Base-by-base conservation (phyloP, 2,888 invertebrate genomes). In the Melikaiella ostensackeni region DNA sequence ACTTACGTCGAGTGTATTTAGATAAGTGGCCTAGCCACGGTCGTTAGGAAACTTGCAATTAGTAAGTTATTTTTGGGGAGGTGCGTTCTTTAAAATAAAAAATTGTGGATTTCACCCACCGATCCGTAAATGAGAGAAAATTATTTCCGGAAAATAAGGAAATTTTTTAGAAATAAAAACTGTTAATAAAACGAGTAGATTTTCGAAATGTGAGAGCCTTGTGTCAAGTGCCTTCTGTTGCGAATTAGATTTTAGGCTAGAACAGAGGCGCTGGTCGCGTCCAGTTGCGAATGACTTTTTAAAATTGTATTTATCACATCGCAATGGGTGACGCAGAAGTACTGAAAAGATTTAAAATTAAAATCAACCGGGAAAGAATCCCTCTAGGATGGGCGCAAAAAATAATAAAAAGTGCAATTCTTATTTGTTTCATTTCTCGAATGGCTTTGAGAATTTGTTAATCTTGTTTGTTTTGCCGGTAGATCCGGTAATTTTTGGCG, bases 191-290 rank as follows among this genome's bases (percentile, higher is more conserved):
- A 27, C 42, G 78, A 79, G 61, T 50, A 70, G 77, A 50, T 63
- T 74, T 89, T 86, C 85, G 86, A 90, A 90, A 86, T 88, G 88
- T 88, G 89, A 88, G 88, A 91, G 91, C 91, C 91, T 91, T 91
- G 90, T 89, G 88, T 91, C 89, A 91, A 91, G 91, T 91, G 91
- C 91, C 91, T 91, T 91, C 87, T 90, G 90, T 87, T 91, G 90
- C 89, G 89, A 90, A 84, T 89, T 91, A 90, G 90, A 90, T 86
- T 88, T 90, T 91, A 91, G 90, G 86, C 87, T 66, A 70, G 70
- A 84, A 79, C 80, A 87, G 91, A 91, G 91, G 91, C 91, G 91
- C 90, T 91, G 91, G 89, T 90, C 88, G 87, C 87, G 84, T 89
- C 85, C 87, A 89, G 87, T 86, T 88, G 86, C 88, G 87, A 90